Percentiles rank a stretch among this genome's conserved stretches.
These are phyloP conservation scores for Charanyca ferruginea DNA, from an alignment of 2,888 invertebrate genomes.

Conservation along the genomic window DNA sequence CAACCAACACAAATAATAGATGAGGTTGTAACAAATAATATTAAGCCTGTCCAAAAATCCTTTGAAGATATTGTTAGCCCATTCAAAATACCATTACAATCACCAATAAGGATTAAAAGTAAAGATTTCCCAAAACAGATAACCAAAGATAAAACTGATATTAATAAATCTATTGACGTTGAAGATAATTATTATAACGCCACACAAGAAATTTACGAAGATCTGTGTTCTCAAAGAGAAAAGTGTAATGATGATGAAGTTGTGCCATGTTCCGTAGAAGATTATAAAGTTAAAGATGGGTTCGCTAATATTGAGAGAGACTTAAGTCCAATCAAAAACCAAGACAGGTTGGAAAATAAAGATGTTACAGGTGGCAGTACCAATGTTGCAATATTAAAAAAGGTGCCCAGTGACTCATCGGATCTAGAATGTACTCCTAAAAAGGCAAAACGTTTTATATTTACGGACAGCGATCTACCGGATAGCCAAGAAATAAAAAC, in stretches of 20 bases:
- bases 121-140: conserved; percentile 68
- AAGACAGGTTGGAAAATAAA: conserved; percentile 37
- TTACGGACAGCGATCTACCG: conserved; percentile 80
- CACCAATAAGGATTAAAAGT: conserved; percentile 75
- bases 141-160: conserved; percentile 53
- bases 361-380: conserved; percentile 66
- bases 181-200: conserved; percentile 79
- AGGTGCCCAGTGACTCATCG: conserved; percentile 75
- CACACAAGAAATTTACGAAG: conserved; percentile 83
- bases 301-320: conserved; percentile 63
- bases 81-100: conserved; percentile 81
- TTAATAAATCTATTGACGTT: conserved; percentile 43
- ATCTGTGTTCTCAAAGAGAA: conserved; percentile 80
- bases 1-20: conserved; percentile 76
- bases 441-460: conserved; percentile 73
- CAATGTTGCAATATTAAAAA: conserved; percentile 62
- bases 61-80: conserved; percentile 71
- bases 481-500: conserved; percentile 85
- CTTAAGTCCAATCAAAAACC: conserved; percentile 53
- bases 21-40: conserved; percentile 57
- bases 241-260: conserved; percentile 62
- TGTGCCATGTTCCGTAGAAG: conserved; percentile 71
- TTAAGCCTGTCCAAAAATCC: conserved; percentile 30
- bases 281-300: conserved; percentile 61
- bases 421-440: conserved; percentile 79